Evolutionary conservation across 2,113 vertebrate genomes (phyloP).

Genomic region (Macroglossus sobrinus): DNA sequence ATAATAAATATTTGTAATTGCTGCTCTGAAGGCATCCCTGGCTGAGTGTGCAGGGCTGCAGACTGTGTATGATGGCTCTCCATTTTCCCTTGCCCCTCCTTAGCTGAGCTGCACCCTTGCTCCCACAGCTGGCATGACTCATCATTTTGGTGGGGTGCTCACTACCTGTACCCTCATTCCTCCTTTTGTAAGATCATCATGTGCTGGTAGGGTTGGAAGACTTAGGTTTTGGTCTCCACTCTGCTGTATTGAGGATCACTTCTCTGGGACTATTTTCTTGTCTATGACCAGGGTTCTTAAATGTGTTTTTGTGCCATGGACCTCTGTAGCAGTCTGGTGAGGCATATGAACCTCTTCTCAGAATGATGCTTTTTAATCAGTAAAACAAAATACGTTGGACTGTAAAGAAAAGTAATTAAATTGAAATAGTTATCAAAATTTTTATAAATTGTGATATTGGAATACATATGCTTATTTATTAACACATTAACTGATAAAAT

Average conservation of each 20-base stretch:
- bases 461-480: background rate
- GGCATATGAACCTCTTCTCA: background rate
- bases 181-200: background rate
- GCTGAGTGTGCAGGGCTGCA: background rate
- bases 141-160: fast-evolving
- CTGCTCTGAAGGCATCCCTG: background rate
- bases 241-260: background rate
- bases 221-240: background rate
- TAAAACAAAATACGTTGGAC: background rate
- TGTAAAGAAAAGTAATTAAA: background rate
- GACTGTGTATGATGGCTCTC: background rate
- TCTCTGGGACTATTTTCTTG: background rate
- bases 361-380: background rate
- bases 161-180: fast-evolving
- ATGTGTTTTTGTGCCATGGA: background rate
- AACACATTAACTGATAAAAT: background rate
- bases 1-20: slow-evolving; percentile 42
- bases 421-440: background rate
- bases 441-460: background rate
- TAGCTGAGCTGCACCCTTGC: background rate
- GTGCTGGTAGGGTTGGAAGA: background rate
- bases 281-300: background rate
- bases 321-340: background rate
- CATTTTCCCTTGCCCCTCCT: background rate
- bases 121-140: background rate